Conservation (phyloP, 2,888 invertebrate species). For the Xestia rhomboidea region DNA sequence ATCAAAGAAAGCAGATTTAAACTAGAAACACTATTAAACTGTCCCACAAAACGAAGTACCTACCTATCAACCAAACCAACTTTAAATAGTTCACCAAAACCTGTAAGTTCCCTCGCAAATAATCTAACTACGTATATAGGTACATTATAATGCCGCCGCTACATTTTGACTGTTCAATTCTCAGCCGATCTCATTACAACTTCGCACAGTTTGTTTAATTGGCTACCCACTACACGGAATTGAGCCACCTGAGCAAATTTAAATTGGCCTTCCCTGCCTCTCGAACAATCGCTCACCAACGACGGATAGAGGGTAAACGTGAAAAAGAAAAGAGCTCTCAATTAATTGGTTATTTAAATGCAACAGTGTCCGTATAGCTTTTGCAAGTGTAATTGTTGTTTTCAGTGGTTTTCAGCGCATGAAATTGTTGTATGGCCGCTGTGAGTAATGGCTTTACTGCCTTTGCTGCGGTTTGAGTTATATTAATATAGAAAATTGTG, state of each 20-base stretch:
- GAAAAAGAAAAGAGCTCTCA: conserved; percentile 57
- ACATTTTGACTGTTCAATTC: conserved; percentile 76
- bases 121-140: conserved; percentile 65
- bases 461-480: conserved; percentile 51
- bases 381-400: conserved; percentile 71
- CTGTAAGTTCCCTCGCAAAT: conserved; percentile 56
- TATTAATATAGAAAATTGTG: conserved; percentile 39
- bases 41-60: conserved; percentile 19
- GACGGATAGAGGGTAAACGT: conserved; percentile 28
- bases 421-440: conserved; percentile 68
- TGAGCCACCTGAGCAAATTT: conserved; percentile 66
- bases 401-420: conserved; percentile 71
- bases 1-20: background rate
- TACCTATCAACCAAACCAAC: conserved; percentile 33
- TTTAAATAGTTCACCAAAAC: conserved; percentile 45
- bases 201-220: conserved; percentile 77
- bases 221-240: conserved; percentile 72
- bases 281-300: conserved; percentile 26
- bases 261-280: conserved; percentile 55
- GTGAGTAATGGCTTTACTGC: conserved; percentile 61
- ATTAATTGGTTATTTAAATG: conserved; percentile 71
- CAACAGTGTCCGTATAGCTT: conserved; percentile 68
- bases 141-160: conserved; percentile 65
- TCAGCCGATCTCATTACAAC: conserved; percentile 77
- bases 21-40: conserved; percentile 41